Evolutionary conservation across 2,113 vertebrate species (phyloP).

Genomic region (Gallinago jamesoni): DNA sequence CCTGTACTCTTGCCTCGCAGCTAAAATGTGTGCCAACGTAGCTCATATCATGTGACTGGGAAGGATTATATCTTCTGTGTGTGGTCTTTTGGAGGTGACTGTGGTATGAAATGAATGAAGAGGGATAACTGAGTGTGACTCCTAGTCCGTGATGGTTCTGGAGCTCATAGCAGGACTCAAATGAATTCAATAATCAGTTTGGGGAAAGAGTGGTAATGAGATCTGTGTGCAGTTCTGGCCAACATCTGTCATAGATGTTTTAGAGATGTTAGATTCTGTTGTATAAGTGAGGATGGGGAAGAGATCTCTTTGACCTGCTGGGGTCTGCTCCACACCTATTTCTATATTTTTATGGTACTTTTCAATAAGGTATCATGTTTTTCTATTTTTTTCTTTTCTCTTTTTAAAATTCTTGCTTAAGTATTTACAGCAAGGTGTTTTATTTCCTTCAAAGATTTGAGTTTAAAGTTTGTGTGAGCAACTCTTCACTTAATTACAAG

Average conservation of each 20-base stretch:
- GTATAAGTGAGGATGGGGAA: neutral
- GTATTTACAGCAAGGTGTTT: neutral
- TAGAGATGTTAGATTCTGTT: neutral
- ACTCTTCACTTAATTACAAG: neutral
- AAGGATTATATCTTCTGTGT: neutral
- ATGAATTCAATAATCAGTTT: neutral
- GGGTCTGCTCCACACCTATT: neutral
- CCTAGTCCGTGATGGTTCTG: neutral
- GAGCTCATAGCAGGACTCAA: neutral
- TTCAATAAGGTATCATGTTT: neutral
- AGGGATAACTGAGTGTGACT: neutral
- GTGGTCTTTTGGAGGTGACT: neutral
- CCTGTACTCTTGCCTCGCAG: neutral
- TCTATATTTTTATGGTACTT: neutral
- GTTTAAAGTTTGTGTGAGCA: neutral
- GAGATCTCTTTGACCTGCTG: neutral
- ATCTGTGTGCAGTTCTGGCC: neutral
- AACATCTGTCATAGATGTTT: neutral
- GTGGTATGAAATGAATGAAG: neutral
- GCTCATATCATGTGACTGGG: neutral
- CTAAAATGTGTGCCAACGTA: neutral
- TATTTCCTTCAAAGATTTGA: neutral
- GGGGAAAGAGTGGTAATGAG: neutral
- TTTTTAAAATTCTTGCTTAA: neutral
- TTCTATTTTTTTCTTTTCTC: neutral